These are phyloP conservation scores for Cyprinella venusta DNA, from an alignment of 2,797 vertebrate species.

Conservation along the genomic window DNA sequence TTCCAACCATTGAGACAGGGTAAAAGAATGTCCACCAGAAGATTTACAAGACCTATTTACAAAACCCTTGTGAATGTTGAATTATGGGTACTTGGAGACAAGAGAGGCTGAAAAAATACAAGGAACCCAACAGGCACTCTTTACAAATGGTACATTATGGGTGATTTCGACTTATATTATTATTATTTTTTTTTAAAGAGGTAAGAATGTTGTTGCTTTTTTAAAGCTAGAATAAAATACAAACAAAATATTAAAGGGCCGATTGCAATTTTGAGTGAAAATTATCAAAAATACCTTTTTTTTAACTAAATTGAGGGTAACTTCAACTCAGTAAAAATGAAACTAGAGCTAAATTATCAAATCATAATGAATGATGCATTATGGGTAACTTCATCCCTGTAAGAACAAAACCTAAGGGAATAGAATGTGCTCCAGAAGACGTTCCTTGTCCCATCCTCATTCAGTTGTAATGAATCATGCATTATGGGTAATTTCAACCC, in stretches of 20 bases:
- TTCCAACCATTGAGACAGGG: conserved; percentile 28
- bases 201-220: no score
- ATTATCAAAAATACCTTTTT: no score
- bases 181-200: no score
- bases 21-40: neutral
- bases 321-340: neutral
- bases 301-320: neutral
- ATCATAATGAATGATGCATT: neutral
- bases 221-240: no score
- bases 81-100: neutral
- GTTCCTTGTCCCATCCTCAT: neutral
- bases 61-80: neutral
- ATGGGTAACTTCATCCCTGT: neutral
- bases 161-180: no score
- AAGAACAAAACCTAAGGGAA: neutral
- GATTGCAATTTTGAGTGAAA: no score
- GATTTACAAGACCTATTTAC: neutral
- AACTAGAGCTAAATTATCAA: neutral
- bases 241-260: no score
- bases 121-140: conserved; percentile 4
- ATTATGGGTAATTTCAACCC: conserved; percentile 39
- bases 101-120: neutral
- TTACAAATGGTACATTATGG: neutral
- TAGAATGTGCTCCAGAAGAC: neutral
- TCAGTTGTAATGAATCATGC: conserved; percentile 42